Base-by-base conservation (phyloP, 2,888 invertebrate species). In the Dascillus cervinus region DNA sequence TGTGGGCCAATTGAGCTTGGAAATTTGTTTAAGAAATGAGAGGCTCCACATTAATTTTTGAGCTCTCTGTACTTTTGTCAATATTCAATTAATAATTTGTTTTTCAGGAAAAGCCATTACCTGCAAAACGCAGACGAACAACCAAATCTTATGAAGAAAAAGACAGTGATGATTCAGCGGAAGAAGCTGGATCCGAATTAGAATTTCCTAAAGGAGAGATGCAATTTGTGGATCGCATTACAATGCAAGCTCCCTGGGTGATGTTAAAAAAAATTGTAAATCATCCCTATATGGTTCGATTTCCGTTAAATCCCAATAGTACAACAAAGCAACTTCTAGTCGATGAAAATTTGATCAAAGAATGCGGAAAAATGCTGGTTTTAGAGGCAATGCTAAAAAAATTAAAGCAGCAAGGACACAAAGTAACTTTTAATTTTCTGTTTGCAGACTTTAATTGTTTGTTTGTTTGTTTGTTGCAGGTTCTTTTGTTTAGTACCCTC, bases 401-500 rank as follows among this genome's bases (percentile, higher is more conserved):
- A 44, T 60, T 83, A 3, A 70, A 73, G 39, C 46, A 49, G 2
- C 37, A 46, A 1, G 66, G 67, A 1, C 62, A 62, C 32, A 63
- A 60, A 43, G 56, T 59, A 8, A 3, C 5, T 24, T 5, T 13
- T 11, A 26, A n/a, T 4, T 3, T 29, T 22, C n/a, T 11, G 5
- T n/a, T 12, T 10, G 11, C 19, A 29, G 11, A 13, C 23, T 12
- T 28, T 13, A 15, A 13, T 32, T 37, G 4, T 6, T 17, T 17
- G 8, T 6, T 17, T 4, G 54, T 64, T 78, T 47, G 70, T n/a
- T n/a, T n/a, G n/a, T n/a, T n/a, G n/a, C 26, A 76, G 71, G 72
- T 81, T 13, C 59, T 83, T 11, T 53, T 84, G 10, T 84, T 82
- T 59, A 75, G 77, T 20, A 79, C 77, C 29, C 70, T 77, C 65